Evolutionary conservation across 2,888 invertebrate genomes (phyloP).

Genomic region (Eristalis pertinax): DNA sequence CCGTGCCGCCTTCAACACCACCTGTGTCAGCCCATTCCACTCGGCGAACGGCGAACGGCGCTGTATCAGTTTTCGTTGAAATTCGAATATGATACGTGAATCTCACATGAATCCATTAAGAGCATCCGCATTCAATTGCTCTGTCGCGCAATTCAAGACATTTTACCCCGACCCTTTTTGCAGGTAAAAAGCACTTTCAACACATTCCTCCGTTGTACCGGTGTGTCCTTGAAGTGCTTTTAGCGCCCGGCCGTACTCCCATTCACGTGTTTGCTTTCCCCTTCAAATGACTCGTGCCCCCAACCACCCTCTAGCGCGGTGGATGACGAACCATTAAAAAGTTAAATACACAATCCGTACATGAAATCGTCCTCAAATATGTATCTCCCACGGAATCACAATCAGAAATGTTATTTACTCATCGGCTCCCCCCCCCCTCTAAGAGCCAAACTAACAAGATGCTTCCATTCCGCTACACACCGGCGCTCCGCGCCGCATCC

Average conservation of each 20-base stretch:
- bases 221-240: slow-evolving; percentile 17
- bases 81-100: neutral
- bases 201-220: neutral
- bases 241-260: neutral
- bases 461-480: neutral
- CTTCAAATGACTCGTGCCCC: neutral
- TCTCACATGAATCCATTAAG: slow-evolving; percentile 1
- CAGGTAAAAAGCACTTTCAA: neutral
- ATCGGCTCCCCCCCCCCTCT: neutral
- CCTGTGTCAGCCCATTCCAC: neutral
- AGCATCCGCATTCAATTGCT: neutral
- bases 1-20: neutral
- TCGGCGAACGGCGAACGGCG: neutral
- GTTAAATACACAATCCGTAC: slow-evolving; percentile 50
- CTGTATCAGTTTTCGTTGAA: neutral
- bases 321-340: slow-evolving; percentile 52
- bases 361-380: slow-evolving; percentile 21
- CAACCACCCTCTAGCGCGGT: neutral
- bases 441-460: slow-evolving; percentile 16
- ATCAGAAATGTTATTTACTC: slow-evolving; percentile 4
- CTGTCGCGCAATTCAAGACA: neutral
- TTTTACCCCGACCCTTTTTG: slow-evolving; percentile 6
- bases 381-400: slow-evolving; percentile 25
- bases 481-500: no score
- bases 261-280: neutral